phyloP scores from a whole-genome alignment of 2,113 vertebrate species.

The Lampris megalopsis region DNA sequence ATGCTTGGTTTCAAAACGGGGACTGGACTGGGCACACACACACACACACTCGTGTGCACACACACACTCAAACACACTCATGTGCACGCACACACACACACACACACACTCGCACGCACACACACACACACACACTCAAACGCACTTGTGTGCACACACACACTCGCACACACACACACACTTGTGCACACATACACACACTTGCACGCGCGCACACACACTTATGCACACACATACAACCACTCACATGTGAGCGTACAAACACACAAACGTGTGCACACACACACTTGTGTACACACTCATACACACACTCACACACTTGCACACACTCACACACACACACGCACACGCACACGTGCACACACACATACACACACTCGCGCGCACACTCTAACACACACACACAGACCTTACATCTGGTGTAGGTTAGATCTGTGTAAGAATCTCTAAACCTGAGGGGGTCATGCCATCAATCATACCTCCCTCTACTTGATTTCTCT shows the following conservation, averaged over 20 bases:
- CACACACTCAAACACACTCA: too few relatives aligned
- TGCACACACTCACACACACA: conserved; percentile 17
- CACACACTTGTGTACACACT: conserved; percentile 17
- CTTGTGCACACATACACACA: background rate
- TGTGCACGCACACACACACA: too few relatives aligned
- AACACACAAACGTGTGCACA: conserved; percentile 2
- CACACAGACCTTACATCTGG: conserved; percentile 61
- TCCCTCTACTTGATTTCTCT: background rate
- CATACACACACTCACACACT: conserved; percentile 15
- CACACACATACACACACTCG: conserved; percentile 42
- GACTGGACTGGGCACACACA: background rate
- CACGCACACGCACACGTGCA: conserved; percentile 15
- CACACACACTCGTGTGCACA: background rate
- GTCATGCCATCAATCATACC: conserved; percentile 65
- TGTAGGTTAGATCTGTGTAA: conserved; percentile 60
- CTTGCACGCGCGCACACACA: background rate
- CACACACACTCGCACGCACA: conserved; percentile 5
- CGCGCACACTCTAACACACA: conserved; percentile 19
- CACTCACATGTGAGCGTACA: background rate
- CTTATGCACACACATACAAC: background rate
- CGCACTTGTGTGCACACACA: background rate
- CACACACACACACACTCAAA: conserved; percentile 10
- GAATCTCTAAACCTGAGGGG: conserved; percentile 58
- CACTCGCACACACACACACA: background rate
- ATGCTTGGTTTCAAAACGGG: conserved; percentile 7